These are phyloP conservation scores for Onychomys leucogaster DNA, from an alignment of 2,797 vertebrate species.

Conservation along the genomic window DNA sequence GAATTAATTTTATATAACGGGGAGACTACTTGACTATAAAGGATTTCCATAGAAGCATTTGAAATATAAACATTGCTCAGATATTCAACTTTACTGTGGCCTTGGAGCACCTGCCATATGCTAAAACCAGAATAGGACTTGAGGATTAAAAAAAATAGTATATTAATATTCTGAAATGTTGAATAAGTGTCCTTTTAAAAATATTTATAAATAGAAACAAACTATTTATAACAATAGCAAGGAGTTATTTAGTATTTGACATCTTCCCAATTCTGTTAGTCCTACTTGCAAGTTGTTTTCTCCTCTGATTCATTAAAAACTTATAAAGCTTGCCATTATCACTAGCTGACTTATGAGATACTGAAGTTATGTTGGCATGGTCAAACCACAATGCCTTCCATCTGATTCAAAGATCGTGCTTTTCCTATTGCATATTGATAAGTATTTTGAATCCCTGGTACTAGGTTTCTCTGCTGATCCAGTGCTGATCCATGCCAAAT, in stretches of 20 bases:
- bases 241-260: neutral
- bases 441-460: no score
- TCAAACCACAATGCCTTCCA: neutral
- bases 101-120: neutral
- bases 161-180: neutral
- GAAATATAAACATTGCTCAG: conserved; percentile 44
- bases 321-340: neutral
- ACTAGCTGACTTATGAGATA: neutral
- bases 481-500: no score
- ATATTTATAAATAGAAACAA: neutral
- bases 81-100: conserved; percentile 42
- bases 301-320: neutral
- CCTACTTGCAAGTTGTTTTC: conserved; percentile 12
- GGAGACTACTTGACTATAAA: conserved; percentile 34
- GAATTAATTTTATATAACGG: conserved; percentile 71
- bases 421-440: neutral
- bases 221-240: neutral
- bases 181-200: neutral
- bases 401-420: neutral
- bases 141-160: neutral
- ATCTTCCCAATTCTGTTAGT: neutral
- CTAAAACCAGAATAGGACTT: neutral
- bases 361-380: neutral
- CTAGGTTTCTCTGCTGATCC: no score
- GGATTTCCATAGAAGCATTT: conserved; percentile 43